These are phyloP conservation scores for Bagarius yarrelli DNA, from an alignment of 2,113 vertebrate genomes.

Conservation along the genomic window DNA sequence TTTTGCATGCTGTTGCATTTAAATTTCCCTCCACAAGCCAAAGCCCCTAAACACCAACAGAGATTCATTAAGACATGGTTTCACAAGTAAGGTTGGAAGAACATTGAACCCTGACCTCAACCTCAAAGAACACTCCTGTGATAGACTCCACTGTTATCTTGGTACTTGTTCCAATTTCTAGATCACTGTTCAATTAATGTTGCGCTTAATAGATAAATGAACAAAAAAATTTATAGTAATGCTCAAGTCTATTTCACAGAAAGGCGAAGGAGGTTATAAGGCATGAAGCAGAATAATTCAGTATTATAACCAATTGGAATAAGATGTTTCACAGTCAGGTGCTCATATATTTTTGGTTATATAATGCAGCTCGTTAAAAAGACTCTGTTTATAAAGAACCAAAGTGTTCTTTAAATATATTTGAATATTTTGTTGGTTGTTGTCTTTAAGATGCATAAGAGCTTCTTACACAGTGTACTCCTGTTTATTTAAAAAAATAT, in stretches of 20 bases:
- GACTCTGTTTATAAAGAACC: background rate
- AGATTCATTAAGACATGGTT: no score
- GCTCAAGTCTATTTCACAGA: background rate
- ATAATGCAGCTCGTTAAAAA: background rate
- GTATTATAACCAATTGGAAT: background rate
- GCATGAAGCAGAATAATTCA: background rate
- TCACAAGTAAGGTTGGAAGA: no score
- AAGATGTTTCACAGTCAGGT: background rate
- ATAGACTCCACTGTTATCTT: no score
- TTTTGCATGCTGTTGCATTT: no score
- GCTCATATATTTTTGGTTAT: background rate
- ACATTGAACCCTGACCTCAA: no score
- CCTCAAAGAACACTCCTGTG: no score
- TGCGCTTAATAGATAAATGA: background rate
- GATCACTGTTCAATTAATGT: no score
- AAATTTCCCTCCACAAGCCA: no score
- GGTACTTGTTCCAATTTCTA: no score
- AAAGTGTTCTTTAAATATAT: background rate
- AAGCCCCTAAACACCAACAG: no score
- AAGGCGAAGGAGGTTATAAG: background rate
- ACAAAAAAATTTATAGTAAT: background rate
- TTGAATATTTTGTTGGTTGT: background rate
- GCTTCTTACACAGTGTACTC: background rate
- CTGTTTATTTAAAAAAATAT: background rate
- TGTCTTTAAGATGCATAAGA: background rate